Percentiles rank a stretch among this genome's conserved stretches.
Conservation (phyloP, 1,140 invertebrate species). For the Tachypleus tridentatus region DNA sequence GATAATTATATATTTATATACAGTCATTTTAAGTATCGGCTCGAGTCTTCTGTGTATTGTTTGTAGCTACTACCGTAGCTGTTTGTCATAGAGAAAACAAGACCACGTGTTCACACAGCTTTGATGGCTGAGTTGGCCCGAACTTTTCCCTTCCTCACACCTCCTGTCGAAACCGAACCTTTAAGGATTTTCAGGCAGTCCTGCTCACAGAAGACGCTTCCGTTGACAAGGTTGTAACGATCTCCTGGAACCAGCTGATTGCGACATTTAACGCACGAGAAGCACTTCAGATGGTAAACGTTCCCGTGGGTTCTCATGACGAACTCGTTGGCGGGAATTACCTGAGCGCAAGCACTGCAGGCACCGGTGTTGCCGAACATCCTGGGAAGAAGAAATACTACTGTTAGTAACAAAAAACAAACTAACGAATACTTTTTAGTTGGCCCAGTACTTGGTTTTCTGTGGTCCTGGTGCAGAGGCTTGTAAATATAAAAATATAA, state of each 20-base stretch:
- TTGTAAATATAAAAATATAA: too few relatives aligned
- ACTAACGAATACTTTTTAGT: too few relatives aligned
- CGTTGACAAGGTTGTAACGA: constrained; percentile 75
- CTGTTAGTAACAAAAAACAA: too few relatives aligned
- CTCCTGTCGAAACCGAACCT: constrained; percentile 13
- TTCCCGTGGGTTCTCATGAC: constrained; percentile 58
- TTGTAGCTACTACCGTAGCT: too few relatives aligned
- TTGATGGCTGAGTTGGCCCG: constrained; percentile 21
- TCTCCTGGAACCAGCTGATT: constrained; percentile 72
- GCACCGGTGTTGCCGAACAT: constrained; percentile 74
- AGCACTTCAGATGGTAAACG: constrained; percentile 90
- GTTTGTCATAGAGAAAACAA: too few relatives aligned
- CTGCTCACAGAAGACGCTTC: constrained; percentile 74
- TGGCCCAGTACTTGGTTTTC: too few relatives aligned
- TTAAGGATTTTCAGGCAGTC: constrained; percentile 86
- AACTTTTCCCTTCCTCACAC: constrained; percentile 21
- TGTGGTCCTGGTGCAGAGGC: too few relatives aligned
- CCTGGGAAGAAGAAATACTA: constrained; percentile 44
- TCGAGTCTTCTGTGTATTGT: too few relatives aligned
- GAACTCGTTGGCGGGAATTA: constrained; percentile 77
- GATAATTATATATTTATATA: too few relatives aligned
- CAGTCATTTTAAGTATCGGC: too few relatives aligned
- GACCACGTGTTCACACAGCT: not conserved
- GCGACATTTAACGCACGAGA: constrained; percentile 82
- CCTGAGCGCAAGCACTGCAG: constrained; percentile 75